phyloP scores from a whole-genome alignment of 1,140 invertebrate species.

The Drosophila sp. region DNA sequence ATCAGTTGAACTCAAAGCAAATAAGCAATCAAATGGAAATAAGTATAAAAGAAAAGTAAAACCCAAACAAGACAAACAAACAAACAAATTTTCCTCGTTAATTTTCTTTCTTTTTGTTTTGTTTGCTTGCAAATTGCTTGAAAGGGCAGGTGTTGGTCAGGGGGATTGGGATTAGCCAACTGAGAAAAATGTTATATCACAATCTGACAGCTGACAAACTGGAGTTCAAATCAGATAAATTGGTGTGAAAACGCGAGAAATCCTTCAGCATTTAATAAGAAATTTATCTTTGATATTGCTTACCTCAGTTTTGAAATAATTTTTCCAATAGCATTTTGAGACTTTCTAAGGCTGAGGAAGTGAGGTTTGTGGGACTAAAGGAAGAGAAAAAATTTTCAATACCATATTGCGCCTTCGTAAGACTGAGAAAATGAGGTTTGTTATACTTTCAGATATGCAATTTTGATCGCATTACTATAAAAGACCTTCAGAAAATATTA shows the following conservation, averaged over 20 bases:
- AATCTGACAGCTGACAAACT: slow-evolving; percentile 3
- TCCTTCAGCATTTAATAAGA: background rate
- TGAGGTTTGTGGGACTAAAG: too few relatives aligned
- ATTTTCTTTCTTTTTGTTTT: slow-evolving; percentile 26
- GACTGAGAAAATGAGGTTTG: too few relatives aligned
- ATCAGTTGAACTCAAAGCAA: slow-evolving; percentile 41
- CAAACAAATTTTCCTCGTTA: slow-evolving; percentile 31
- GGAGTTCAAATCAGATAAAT: background rate
- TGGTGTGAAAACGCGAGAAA: background rate
- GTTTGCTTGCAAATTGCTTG: slow-evolving; percentile 67
- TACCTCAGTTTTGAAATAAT: too few relatives aligned
- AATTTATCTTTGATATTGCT: too few relatives aligned
- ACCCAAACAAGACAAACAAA: slow-evolving; percentile 14
- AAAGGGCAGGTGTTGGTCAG: slow-evolving; percentile 48
- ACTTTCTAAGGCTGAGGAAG: too few relatives aligned
- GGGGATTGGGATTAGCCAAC: background rate
- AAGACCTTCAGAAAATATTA: too few relatives aligned
- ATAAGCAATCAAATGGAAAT: slow-evolving; percentile 51
- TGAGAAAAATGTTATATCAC: background rate
- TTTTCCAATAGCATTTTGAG: too few relatives aligned
- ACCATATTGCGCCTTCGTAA: too few relatives aligned
- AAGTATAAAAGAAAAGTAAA: slow-evolving; percentile 17
- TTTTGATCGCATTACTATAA: too few relatives aligned
- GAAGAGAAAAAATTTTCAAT: too few relatives aligned
- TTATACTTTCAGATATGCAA: too few relatives aligned